Conservation (phyloP, 2,797 vertebrate species). For the Mionectes olivaceus region DNA sequence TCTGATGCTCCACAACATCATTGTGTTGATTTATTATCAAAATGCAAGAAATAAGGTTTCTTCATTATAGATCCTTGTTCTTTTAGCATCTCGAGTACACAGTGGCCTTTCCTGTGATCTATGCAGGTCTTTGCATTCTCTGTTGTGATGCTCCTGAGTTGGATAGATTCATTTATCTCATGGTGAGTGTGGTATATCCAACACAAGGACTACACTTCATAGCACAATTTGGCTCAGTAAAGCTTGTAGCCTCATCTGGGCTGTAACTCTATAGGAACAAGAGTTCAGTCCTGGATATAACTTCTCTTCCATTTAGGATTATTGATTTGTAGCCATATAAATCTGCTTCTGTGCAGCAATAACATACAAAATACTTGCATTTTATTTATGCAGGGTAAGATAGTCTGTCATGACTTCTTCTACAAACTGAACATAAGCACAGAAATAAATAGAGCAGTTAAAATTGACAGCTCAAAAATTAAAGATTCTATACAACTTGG, state of each 20-base stretch:
- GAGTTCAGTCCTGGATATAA: not conserved
- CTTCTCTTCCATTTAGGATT: not conserved
- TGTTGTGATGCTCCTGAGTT: not conserved
- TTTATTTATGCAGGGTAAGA: not conserved
- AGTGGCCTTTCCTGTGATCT: not conserved
- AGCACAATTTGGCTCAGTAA: not conserved
- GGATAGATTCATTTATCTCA: not conserved
- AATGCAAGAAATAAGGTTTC: not conserved
- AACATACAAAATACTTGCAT: not conserved
- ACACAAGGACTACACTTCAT: not conserved
- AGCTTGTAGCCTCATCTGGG: not conserved
- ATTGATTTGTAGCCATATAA: not conserved
- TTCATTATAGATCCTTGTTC: not conserved
- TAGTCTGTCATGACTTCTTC: not conserved
- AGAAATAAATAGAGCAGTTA: not conserved
- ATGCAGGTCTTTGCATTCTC: not conserved
- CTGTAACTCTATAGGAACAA: not conserved
- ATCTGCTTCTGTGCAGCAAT: not conserved
- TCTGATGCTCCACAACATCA: not conserved
- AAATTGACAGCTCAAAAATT: not conserved
- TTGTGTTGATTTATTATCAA: not conserved
- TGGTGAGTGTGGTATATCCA: not conserved
- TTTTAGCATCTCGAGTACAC: not conserved
- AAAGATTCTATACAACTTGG: not conserved
- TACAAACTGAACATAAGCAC: not conserved